These are phyloP conservation scores for Hassar affinis DNA, from an alignment of 2,113 vertebrate species.

Conservation along the genomic window DNA sequence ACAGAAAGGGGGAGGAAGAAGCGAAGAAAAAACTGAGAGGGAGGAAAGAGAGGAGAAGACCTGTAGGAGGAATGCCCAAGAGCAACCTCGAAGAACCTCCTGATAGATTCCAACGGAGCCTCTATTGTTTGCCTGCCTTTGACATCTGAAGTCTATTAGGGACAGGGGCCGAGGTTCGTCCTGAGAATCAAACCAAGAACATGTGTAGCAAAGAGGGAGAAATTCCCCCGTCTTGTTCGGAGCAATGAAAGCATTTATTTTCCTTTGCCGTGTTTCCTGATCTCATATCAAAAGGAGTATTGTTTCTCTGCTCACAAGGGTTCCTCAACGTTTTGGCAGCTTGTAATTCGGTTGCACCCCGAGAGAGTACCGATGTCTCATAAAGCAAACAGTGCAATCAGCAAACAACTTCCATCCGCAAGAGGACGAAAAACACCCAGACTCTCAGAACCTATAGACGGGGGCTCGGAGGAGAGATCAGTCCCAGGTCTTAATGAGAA, in stretches of 20 bases:
- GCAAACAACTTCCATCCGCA: constrained; percentile 44
- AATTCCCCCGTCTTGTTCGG: constrained; percentile 70
- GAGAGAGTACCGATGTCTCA: constrained; percentile 50
- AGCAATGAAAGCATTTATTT: constrained; percentile 76
- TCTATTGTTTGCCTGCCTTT: constrained; percentile 66
- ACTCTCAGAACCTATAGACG: constrained; percentile 1
- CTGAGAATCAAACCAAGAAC: constrained; percentile 77
- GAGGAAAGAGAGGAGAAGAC: constrained; percentile 51
- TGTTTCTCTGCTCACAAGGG: constrained; percentile 74
- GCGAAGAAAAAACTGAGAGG: constrained; percentile 53
- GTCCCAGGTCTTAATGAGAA: constrained; percentile 9
- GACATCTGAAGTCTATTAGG: constrained; percentile 80
- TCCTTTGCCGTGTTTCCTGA: constrained; percentile 75
- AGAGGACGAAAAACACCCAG: constrained; percentile 27
- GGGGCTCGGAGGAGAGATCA: neutral
- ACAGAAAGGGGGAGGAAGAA: constrained; percentile 53
- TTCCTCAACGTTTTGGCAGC: constrained; percentile 70
- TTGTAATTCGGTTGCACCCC: constrained; percentile 60
- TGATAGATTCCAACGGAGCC: constrained; percentile 73
- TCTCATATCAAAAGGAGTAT: constrained; percentile 75
- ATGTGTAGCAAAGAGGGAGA: constrained; percentile 66
- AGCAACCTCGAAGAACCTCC: constrained; percentile 67
- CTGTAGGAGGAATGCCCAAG: constrained; percentile 55
- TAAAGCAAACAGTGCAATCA: constrained; percentile 52
- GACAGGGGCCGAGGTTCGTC: constrained; percentile 72